Base-by-base conservation (phyloP, 1,140 invertebrate genomes). In the Pararge aegeria region DNA sequence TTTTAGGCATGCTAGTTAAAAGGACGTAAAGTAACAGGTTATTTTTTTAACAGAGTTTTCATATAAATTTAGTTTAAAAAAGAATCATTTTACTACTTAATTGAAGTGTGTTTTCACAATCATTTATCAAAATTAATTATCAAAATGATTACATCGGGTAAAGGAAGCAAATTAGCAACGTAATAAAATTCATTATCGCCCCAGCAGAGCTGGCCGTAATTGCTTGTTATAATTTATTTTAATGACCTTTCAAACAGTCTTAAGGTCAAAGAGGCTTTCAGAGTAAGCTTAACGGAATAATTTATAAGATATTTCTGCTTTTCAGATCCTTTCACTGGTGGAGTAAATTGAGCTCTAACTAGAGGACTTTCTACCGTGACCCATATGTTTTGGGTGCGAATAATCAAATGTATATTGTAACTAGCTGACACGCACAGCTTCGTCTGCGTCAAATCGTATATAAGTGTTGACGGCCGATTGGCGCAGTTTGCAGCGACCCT, bases 141-240 rank as follows among this genome's bases (percentile, higher is more conserved):
- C 13, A 3, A 42, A 42, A 10, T 18, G 6, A 27, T 51, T 16
- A 34, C 2, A 10, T 3, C 1, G 9, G 49, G 18, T 0, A 5
- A 21, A 6, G 16, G 9, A 37, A 52, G 9, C 19, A 52, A 52
- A 52, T 52, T 52, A 52, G 34, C 50, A 20, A 19, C 13, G 19
- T 57, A 57, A 49, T 57, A 57, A 57, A 57, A 57, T 49, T 48
- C 55, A 57, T 49, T 49, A 57, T 13, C 55, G 37, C 52, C 7
- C 37, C 15, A 40, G 12, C 13, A 15, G 19, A 40, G 15, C 18
- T 18, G 51, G 24, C 30, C 21, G 5, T 53, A 53, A 53, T 53
- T 53, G 51, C 51, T 53, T 27, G 51, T 53, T 53, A 42, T 42
- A 42, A 42, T 42, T 42, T 42, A 42, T 42, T 42, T 34, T 42